Evolutionary conservation across 2,797 vertebrate species (phyloP).

Genomic region (Sebastes umbrosus): DNA sequence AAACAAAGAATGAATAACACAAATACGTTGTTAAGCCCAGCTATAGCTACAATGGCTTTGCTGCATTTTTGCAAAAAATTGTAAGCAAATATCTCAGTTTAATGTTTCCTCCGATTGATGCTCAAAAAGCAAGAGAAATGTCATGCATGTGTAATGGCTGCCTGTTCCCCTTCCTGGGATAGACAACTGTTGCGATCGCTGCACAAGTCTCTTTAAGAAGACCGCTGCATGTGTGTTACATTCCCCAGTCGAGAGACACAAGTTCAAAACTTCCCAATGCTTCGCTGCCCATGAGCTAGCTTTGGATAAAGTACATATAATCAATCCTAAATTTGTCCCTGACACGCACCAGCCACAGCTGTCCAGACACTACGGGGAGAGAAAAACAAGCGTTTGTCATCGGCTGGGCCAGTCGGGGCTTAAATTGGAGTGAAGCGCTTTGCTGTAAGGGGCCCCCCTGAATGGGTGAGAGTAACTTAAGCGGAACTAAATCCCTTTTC

Average conservation of each 20-base stretch:
- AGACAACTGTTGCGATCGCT: neutral
- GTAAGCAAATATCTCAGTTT: constrained; percentile 30
- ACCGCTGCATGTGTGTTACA: constrained; percentile 5
- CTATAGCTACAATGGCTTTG: constrained; percentile 30
- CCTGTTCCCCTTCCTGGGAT: neutral
- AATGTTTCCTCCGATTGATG: neutral
- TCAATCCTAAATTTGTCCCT: constrained; percentile 53
- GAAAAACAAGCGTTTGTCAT: constrained; percentile 63
- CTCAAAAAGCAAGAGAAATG: neutral
- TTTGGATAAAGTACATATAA: constrained; percentile 51
- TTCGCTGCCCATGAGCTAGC: constrained; percentile 26
- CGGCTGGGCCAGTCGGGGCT: constrained; percentile 38
- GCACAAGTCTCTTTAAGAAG: neutral
- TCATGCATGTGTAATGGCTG: constrained; percentile 13
- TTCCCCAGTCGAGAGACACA: constrained; percentile 7
- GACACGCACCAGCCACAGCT: constrained; percentile 54
- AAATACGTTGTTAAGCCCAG: constrained; percentile 29
- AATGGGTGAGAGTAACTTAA: constrained; percentile 64
- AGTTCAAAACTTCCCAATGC: constrained; percentile 18
- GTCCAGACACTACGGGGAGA: constrained; percentile 42
- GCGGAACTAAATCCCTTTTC: constrained; percentile 69
- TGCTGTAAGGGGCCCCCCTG: constrained; percentile 38
- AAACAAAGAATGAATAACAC: constrained; percentile 44
- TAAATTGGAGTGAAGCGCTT: constrained; percentile 52
- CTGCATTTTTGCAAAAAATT: constrained; percentile 34